Percentiles rank a stretch among this genome's conserved stretches.
Conservation (phyloP, 2,797 vertebrate genomes). For the Ctenopoma multispine region DNA sequence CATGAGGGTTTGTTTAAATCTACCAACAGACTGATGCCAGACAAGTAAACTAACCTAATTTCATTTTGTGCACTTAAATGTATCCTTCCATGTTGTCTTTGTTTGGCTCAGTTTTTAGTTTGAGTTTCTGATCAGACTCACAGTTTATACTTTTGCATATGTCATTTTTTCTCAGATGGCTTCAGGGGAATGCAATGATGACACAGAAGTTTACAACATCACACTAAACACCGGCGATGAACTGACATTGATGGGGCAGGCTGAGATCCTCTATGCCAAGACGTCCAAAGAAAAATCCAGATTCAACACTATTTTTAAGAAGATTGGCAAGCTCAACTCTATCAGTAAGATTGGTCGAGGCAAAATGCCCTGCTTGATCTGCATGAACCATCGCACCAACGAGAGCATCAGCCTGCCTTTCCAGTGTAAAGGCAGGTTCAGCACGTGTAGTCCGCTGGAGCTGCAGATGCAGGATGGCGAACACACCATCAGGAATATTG, state of each 20-base stretch:
- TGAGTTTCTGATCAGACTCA: not conserved
- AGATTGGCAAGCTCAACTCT: constrained; percentile 97
- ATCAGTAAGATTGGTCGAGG: constrained; percentile 94
- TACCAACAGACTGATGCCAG: too few species aligned
- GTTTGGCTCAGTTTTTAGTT: not conserved
- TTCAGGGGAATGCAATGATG: constrained; percentile 97
- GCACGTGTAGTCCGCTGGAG: constrained; percentile 96
- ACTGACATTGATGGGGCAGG: constrained; percentile 98
- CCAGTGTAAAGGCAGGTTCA: constrained; percentile 97
- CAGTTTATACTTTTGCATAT: not conserved
- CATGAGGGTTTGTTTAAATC: too few species aligned
- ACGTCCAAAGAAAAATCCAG: constrained; percentile 95
- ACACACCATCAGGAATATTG: constrained; percentile 97
- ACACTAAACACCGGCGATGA: constrained; percentile 96
- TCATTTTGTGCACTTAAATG: too few species aligned
- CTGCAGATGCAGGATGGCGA: constrained; percentile 99
- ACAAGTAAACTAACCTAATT: too few species aligned
- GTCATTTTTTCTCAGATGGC: constrained; percentile 88
- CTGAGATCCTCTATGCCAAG: constrained; percentile 98
- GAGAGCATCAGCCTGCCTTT: constrained; percentile 99
- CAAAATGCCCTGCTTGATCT: constrained; percentile 99
- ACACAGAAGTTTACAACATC: constrained; percentile 98
- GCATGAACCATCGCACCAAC: constrained; percentile 99
- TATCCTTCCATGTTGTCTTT: too few species aligned
- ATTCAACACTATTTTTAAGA: constrained; percentile 97